These are phyloP conservation scores for Strigops habroptila DNA, from an alignment of 2,113 vertebrate species.

Conservation along the genomic window DNA sequence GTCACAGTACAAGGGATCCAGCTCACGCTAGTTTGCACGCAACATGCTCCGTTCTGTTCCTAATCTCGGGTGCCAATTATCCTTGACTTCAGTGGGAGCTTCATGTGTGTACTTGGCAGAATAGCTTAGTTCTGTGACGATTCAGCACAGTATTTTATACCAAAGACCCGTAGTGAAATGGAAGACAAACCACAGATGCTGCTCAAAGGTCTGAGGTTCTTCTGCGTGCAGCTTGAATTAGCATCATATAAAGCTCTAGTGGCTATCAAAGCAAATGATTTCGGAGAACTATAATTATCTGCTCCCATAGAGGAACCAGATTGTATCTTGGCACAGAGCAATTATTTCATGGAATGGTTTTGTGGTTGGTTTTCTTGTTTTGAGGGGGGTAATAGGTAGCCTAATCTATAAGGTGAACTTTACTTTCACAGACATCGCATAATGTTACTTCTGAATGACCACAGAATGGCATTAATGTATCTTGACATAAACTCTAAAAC, in stretches of 20 bases:
- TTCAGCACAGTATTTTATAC: neutral
- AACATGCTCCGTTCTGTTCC: neutral
- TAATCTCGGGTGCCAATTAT: neutral
- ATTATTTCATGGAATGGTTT: neutral
- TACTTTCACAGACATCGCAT: neutral
- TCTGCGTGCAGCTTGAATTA: neutral
- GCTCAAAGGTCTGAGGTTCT: neutral
- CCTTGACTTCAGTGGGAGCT: constrained; percentile 3
- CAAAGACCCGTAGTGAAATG: neutral
- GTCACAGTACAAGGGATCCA: neutral
- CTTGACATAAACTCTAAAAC: neutral
- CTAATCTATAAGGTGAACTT: neutral
- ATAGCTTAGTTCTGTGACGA: neutral
- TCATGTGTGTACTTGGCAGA: constrained; percentile 44
- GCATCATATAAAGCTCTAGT: neutral
- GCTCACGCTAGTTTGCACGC: neutral
- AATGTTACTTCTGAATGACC: neutral
- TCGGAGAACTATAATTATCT: neutral
- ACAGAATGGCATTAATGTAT: neutral
- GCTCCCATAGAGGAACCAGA: neutral
- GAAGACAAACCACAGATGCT: neutral
- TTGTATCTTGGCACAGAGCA: neutral
- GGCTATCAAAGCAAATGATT: neutral
- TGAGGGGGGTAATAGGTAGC: neutral
- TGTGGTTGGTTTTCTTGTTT: neutral